Conservation (phyloP, 2,888 invertebrate genomes). For the Tetragnatha montana region DNA sequence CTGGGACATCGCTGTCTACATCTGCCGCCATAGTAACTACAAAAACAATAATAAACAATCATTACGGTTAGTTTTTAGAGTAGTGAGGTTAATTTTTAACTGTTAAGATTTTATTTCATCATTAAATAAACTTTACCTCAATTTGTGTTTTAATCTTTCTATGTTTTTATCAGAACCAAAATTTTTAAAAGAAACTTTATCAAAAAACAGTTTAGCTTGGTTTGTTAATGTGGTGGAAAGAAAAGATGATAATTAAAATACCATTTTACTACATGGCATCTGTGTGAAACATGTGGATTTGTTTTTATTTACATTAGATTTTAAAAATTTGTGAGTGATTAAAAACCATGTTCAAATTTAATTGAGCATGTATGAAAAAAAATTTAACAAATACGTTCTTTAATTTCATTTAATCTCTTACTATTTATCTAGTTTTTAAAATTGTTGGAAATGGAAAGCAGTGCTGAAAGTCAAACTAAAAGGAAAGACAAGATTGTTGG, state of each 20-base stretch:
- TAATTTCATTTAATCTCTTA: too few species aligned
- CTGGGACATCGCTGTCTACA: conserved; percentile 67
- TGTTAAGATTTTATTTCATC: background rate
- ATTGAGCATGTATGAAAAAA: too few species aligned
- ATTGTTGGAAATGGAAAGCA: background rate
- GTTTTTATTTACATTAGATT: conserved; percentile 26
- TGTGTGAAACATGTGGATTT: conserved; percentile 21
- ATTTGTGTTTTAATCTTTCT: background rate
- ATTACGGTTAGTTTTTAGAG: background rate
- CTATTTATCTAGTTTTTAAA: too few species aligned
- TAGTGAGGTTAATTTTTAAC: background rate
- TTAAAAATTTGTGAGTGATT: background rate
- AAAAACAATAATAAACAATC: conserved; percentile 28
- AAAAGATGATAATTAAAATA: background rate
- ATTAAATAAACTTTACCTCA: background rate
- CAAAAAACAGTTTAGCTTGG: too few species aligned
- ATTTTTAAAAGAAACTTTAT: background rate
- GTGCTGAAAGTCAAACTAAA: background rate
- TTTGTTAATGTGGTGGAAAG: too few species aligned
- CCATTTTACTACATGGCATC: conserved; percentile 18
- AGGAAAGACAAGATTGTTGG: conserved; percentile 5
- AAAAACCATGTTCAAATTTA: background rate
- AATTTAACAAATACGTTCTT: too few species aligned
- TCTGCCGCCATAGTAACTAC: conserved; percentile 62
- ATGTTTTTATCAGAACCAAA: background rate